These are phyloP conservation scores for Typhlichthys subterraneus DNA, from an alignment of 2,797 vertebrate species.

Conservation along the genomic window DNA sequence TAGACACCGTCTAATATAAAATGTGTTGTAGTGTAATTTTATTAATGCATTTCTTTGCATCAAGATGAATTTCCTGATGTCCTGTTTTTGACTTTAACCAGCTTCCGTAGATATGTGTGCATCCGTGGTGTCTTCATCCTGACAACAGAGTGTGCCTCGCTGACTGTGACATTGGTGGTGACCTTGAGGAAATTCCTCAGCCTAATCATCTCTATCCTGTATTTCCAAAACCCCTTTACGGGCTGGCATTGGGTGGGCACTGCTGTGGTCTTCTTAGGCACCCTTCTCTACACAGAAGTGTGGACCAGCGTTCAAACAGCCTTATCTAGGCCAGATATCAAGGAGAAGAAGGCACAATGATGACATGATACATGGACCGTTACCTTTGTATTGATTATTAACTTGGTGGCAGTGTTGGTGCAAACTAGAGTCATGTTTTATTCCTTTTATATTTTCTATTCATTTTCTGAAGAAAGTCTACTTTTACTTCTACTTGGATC, in stretches of 20 bases:
- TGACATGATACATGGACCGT: conserved; percentile 15
- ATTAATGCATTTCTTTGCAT: neutral
- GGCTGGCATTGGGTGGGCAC: conserved; percentile 95
- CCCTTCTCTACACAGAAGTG: conserved; percentile 92
- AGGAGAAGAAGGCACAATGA: conserved; percentile 73
- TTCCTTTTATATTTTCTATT: too few relatives aligned
- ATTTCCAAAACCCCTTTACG: conserved; percentile 94
- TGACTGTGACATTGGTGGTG: conserved; percentile 95
- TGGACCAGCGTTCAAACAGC: conserved; percentile 72
- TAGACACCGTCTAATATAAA: too few relatives aligned
- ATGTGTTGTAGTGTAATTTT: too few relatives aligned
- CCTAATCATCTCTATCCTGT: conserved; percentile 96
- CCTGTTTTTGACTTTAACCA: conserved; percentile 55
- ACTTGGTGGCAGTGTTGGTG: too few relatives aligned
- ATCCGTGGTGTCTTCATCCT: conserved; percentile 94
- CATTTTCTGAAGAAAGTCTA: too few relatives aligned
- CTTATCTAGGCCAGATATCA: conserved; percentile 36
- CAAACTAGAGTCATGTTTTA: too few relatives aligned
- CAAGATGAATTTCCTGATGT: neutral
- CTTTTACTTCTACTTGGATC: too few relatives aligned
- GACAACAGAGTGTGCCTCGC: conserved; percentile 93
- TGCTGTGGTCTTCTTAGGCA: conserved; percentile 87
- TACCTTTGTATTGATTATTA: too few relatives aligned
- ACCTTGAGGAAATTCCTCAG: conserved; percentile 96
- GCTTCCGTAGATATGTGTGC: conserved; percentile 86